phyloP scores from a whole-genome alignment of 2,113 vertebrate genomes.

The Apodemus speciosus region DNA sequence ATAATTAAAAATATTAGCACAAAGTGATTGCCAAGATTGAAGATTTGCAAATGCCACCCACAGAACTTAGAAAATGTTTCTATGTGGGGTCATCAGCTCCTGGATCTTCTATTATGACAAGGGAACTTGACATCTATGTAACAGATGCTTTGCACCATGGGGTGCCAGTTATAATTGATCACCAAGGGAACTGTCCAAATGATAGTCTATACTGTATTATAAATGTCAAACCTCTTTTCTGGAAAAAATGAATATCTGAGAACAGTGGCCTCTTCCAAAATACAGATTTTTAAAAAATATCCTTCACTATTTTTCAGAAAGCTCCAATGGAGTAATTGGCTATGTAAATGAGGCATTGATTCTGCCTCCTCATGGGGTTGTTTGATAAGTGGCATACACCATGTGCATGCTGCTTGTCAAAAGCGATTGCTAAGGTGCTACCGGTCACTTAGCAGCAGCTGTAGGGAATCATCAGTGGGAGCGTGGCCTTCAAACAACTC shows the following conservation, averaged over 20 bases:
- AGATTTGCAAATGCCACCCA: not conserved
- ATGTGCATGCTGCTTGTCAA: not conserved
- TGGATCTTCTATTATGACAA: not conserved
- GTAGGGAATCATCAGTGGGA: not conserved
- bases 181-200: conserved; percentile 22
- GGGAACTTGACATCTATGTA: not conserved
- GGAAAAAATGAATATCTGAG: conserved; percentile 34
- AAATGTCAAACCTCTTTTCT: not conserved
- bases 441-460: not conserved
- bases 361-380: not conserved
- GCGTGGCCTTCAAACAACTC: not conserved
- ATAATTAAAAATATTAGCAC: not conserved
- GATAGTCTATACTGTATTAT: not conserved
- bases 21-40: not conserved
- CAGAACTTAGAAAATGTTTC: not conserved
- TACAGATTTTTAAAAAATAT: conserved; percentile 18
- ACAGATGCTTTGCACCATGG: conserved; percentile 32
- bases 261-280: conserved; percentile 5
- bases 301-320: not conserved
- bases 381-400: not conserved
- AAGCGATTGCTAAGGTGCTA: not conserved
- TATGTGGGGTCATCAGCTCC: not conserved
- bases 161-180: conserved; percentile 37
- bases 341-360: not conserved
- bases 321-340: not conserved